These are phyloP conservation scores for Salvator merianae DNA, from an alignment of 2,113 vertebrate genomes.

Conservation along the genomic window DNA sequence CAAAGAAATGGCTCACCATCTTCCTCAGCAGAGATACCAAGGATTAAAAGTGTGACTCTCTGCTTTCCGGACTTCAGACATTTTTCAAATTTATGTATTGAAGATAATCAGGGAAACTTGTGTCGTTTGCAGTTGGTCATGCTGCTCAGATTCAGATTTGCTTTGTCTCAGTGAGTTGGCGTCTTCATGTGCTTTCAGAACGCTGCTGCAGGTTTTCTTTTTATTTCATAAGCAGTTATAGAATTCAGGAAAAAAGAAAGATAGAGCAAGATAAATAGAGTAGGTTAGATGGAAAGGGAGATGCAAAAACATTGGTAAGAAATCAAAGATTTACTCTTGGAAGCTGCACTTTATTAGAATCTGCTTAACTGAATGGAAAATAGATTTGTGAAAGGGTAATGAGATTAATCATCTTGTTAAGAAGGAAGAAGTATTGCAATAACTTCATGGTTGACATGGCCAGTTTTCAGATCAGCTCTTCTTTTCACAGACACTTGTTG, in stretches of 20 bases:
- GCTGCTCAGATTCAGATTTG: too few species aligned
- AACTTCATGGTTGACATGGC: conserved; percentile 66
- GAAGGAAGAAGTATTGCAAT: conserved; percentile 64
- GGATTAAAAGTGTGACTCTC: too few species aligned
- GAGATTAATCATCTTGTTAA: conserved; percentile 67
- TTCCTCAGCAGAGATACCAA: too few species aligned
- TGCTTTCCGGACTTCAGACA: too few species aligned
- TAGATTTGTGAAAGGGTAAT: conserved; percentile 60
- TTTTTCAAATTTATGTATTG: too few species aligned
- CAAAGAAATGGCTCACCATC: too few species aligned
- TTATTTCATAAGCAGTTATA: background rate
- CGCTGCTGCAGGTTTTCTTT: too few species aligned
- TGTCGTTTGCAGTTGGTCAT: too few species aligned
- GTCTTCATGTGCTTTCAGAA: too few species aligned
- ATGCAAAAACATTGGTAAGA: conserved; percentile 22
- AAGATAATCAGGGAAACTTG: too few species aligned
- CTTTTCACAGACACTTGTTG: conserved; percentile 70
- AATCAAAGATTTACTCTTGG: conserved; percentile 63
- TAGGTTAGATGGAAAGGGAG: conserved; percentile 12
- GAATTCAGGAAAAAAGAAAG: background rate
- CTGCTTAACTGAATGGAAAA: conserved; percentile 60
- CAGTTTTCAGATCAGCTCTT: conserved; percentile 65
- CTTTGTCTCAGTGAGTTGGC: too few species aligned
- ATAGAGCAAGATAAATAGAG: background rate
- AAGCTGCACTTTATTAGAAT: conserved; percentile 64